Conservation (phyloP, 2,113 vertebrate genomes). For the Columbina picui region DNA sequence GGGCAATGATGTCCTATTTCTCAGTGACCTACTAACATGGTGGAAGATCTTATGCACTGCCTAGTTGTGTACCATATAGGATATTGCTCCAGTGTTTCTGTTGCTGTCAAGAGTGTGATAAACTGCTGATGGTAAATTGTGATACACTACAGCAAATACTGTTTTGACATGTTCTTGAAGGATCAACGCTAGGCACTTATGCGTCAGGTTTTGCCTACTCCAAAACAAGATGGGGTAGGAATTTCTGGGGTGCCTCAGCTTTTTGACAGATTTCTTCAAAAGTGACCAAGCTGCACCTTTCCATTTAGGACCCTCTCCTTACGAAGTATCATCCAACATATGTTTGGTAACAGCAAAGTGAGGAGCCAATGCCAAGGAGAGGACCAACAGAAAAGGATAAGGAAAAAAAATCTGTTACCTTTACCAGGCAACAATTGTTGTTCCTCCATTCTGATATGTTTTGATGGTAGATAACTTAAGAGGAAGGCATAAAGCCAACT, state of each 20-base stretch:
- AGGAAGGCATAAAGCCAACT: slow-evolving; percentile 69
- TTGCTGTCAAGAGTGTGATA: not conserved
- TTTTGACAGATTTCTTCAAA: not conserved
- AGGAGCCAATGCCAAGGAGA: slow-evolving; percentile 18
- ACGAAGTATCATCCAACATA: not conserved
- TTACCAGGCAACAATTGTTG: slow-evolving; percentile 67
- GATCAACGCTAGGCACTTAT: not conserved
- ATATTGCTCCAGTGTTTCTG: slow-evolving; percentile 36
- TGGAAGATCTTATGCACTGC: not conserved
- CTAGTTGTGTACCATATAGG: slow-evolving; percentile 1
- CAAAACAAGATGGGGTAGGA: not conserved
- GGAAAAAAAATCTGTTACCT: slow-evolving; percentile 37
- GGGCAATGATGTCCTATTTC: not conserved
- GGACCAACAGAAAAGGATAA: slow-evolving; percentile 32
- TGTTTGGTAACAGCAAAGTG: slow-evolving; percentile 6
- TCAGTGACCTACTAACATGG: not conserved
- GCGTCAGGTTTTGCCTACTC: not conserved
- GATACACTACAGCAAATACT: not conserved
- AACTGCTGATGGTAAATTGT: not conserved
- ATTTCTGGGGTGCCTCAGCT: not conserved
- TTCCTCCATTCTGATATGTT: slow-evolving; percentile 67
- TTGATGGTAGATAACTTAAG: slow-evolving; percentile 69
- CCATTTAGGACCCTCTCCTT: not conserved
- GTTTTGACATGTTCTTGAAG: slow-evolving; percentile 26
- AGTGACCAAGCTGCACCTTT: not conserved